A percentile compares a stretch with the other conserved stretches of the same genome.
Evolutionary conservation across 2,113 vertebrate genomes (phyloP).

Genomic region (Penelope pileata): DNA sequence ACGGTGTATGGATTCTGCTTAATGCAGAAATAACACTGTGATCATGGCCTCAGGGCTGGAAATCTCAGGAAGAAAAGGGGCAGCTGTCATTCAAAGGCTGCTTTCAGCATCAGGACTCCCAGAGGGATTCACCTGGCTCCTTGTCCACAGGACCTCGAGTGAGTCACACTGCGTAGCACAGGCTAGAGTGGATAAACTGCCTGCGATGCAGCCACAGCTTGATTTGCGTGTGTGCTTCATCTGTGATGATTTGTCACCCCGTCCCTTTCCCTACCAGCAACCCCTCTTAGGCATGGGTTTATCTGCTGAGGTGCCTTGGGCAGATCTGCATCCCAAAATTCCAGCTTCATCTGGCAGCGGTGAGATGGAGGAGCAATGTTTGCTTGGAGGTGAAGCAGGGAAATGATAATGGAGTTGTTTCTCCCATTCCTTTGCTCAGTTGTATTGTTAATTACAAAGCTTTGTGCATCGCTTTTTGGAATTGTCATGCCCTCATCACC

Average conservation of each 20-base stretch:
- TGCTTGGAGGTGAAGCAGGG: neutral
- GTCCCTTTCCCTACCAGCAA: neutral
- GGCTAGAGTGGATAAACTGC: neutral
- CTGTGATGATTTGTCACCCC: neutral
- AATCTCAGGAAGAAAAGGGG: neutral
- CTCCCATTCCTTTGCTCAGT: slow-evolving; percentile 16
- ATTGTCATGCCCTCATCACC: neutral
- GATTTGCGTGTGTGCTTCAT: neutral
- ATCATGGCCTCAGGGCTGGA: neutral
- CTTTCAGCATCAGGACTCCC: neutral
- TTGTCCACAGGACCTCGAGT: neutral
- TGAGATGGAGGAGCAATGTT: neutral
- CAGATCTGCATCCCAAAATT: neutral
- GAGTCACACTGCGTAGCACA: neutral
- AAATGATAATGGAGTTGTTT: slow-evolving; percentile 32
- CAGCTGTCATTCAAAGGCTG: neutral
- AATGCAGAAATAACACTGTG: neutral
- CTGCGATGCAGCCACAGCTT: neutral
- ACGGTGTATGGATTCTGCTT: neutral
- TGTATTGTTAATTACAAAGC: slow-evolving; percentile 35
- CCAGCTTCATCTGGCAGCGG: neutral
- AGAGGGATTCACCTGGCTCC: neutral
- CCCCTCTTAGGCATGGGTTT: neutral
- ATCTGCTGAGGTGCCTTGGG: neutral
- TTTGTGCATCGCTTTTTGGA: neutral